Percentiles rank a stretch among this genome's conserved stretches.
These are phyloP conservation scores for Jordanella pulchra DNA, from an alignment of 2,797 vertebrate species.

Conservation along the genomic window DNA sequence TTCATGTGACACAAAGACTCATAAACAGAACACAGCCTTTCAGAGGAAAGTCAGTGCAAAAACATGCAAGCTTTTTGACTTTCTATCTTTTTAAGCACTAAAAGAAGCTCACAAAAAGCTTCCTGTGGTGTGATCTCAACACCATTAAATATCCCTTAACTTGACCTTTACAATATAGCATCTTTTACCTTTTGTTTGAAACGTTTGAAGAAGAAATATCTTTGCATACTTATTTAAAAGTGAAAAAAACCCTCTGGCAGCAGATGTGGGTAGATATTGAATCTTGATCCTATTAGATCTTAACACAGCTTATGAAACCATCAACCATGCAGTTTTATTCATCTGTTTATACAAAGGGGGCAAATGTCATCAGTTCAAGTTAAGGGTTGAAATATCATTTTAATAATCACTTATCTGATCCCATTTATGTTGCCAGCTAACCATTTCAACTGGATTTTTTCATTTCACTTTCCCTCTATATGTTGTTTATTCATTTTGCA, in stretches of 20 bases:
- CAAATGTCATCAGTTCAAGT: conserved; percentile 9
- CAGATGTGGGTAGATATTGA: conserved; percentile 42
- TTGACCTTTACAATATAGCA: conserved; percentile 13
- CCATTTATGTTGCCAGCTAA: conserved; percentile 20
- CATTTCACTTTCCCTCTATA: neutral
- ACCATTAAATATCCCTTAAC: conserved; percentile 20
- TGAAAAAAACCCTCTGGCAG: conserved; percentile 31
- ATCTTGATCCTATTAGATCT: conserved; percentile 42
- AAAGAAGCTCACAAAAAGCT: conserved; percentile 18
- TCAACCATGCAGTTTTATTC: conserved; percentile 40
- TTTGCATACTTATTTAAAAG: conserved; percentile 42
- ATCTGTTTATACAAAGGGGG: conserved; percentile 23
- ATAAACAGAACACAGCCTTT: conserved; percentile 62
- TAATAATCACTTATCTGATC: conserved; percentile 18
- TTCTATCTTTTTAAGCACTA: conserved; percentile 25
- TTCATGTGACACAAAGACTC: conserved; percentile 74
- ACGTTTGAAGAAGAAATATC: conserved; percentile 18
- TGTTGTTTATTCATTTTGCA: neutral
- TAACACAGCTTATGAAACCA: conserved; percentile 41
- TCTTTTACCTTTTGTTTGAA: conserved; percentile 30
- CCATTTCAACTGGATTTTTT: neutral
- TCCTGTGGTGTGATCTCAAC: conserved; percentile 22
- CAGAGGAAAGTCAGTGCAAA: conserved; percentile 43
- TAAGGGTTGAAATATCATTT: conserved; percentile 5
- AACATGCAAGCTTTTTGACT: conserved; percentile 23